Conservation (phyloP, 1,140 invertebrate species). For the Drosophila lacteicornis region DNA sequence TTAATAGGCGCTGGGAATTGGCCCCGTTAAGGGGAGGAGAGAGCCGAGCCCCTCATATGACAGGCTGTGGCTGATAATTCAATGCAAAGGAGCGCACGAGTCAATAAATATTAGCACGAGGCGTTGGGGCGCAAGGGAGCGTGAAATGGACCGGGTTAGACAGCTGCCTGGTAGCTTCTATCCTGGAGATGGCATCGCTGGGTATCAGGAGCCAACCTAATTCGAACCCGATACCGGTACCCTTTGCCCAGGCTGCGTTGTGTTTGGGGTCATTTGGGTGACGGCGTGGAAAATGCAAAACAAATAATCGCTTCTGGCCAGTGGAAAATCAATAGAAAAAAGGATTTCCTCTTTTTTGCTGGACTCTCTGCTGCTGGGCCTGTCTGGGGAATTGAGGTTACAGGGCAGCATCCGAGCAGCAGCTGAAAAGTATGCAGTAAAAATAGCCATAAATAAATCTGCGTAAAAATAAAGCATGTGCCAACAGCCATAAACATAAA, state of each 20-base stretch:
- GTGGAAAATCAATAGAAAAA: conserved; percentile 57
- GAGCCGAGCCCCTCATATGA: conserved; percentile 6
- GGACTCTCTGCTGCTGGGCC: conserved; percentile 5
- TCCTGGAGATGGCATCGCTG: conserved; percentile 27
- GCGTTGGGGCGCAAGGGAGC: conserved; percentile 39
- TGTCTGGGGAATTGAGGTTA: conserved; percentile 57
- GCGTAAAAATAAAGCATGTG: conserved; percentile 64
- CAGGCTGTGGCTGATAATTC: conserved; percentile 56
- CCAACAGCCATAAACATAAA: conserved; percentile 67
- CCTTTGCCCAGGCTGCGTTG: conserved; percentile 4
- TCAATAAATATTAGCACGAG: conserved; percentile 56
- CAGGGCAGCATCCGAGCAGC: conserved; percentile 26
- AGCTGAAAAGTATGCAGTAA: conserved; percentile 59
- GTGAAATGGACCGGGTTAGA: conserved; percentile 35
- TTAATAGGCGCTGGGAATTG: conserved; percentile 77
- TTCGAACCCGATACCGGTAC: background rate
- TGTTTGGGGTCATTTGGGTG: conserved; percentile 59
- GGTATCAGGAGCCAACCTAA: conserved; percentile 1
- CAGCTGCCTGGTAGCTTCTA: background rate
- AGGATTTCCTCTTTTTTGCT: conserved; percentile 34
- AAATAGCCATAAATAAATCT: conserved; percentile 67
- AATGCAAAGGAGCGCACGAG: conserved; percentile 44
- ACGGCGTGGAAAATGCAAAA: conserved; percentile 64
- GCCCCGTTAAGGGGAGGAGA: background rate
- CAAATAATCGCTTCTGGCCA: conserved; percentile 58